Evolutionary conservation across 2,113 vertebrate genomes (phyloP).

Genomic region (Antechinus flavipes): DNA sequence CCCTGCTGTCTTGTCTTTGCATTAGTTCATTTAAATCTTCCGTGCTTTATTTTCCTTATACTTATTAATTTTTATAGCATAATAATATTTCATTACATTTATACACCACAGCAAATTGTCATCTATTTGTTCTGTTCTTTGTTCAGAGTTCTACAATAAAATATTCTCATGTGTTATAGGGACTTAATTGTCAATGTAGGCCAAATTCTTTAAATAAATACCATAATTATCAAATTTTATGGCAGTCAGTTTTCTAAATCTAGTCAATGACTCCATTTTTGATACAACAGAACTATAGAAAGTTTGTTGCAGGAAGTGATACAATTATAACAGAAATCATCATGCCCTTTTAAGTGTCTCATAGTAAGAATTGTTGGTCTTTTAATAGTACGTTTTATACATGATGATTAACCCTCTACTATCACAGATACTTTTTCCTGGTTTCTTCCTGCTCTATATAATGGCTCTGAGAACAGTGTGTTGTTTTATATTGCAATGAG

Average conservation of each 20-base stretch:
- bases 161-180: neutral
- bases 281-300: neutral
- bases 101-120: neutral
- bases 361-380: neutral
- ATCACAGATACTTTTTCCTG: neutral
- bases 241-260: neutral
- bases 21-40: neutral
- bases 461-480: neutral
- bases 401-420: neutral
- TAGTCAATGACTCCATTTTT: neutral
- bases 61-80: neutral
- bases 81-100: neutral
- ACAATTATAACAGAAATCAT: neutral
- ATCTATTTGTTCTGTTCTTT: neutral
- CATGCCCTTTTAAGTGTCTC: neutral
- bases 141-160: neutral
- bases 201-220: neutral
- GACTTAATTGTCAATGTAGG: neutral
- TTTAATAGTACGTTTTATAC: neutral
- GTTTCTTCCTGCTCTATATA: neutral
- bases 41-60: neutral
- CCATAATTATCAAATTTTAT: neutral
- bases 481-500: neutral
- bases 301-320: neutral
- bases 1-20: neutral